phyloP scores from a whole-genome alignment of 2,113 vertebrate genomes.

The Arenaria interpres region DNA sequence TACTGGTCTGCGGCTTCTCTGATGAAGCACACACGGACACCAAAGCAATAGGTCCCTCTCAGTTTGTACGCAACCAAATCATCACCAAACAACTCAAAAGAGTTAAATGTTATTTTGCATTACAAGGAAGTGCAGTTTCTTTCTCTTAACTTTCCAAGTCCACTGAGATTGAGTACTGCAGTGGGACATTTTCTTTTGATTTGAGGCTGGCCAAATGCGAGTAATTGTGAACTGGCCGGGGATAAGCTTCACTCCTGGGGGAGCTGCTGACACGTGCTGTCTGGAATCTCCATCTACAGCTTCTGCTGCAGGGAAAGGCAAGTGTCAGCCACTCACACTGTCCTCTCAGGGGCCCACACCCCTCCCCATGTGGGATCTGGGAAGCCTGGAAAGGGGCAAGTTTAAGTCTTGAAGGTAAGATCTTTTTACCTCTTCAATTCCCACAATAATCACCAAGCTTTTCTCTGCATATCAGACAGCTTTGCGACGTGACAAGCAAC shows the following conservation, averaged over 20 bases:
- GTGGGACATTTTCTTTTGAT: background rate
- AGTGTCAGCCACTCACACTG: background rate
- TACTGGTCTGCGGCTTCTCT: fast-evolving
- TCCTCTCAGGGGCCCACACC: background rate
- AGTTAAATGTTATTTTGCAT: background rate
- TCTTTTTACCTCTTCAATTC: background rate
- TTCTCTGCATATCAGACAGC: background rate
- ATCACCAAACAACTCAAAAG: background rate
- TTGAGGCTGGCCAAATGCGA: background rate
- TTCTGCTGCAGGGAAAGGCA: background rate
- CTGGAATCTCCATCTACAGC: background rate
- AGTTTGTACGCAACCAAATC: background rate
- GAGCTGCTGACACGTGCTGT: background rate
- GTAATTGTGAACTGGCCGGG: background rate
- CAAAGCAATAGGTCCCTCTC: background rate
- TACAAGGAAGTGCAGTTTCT: background rate
- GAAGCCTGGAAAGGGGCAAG: background rate
- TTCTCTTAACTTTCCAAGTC: background rate
- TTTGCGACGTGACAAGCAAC: background rate
- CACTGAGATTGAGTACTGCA: background rate
- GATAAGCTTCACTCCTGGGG: slow-evolving; percentile 8
- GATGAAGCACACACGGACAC: background rate
- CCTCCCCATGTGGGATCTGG: background rate
- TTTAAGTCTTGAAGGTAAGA: background rate
- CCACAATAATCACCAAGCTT: background rate